Evolutionary conservation across 2,113 vertebrate genomes (phyloP).

Genomic region (Redunca redunca): DNA sequence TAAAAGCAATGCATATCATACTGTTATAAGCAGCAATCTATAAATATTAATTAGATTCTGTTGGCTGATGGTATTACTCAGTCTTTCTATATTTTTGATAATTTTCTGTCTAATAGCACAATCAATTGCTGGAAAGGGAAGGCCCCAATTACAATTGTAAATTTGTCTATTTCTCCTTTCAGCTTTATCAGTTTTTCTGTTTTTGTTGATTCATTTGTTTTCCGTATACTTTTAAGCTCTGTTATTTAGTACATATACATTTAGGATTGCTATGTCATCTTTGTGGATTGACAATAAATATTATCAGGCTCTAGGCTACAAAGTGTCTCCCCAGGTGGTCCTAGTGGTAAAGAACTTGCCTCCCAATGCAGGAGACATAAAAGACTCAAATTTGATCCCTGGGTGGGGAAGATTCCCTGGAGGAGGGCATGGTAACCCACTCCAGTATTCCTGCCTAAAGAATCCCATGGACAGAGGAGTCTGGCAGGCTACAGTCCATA

Average conservation of each 20-base stretch:
- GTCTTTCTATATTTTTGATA: neutral
- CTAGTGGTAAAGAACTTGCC: neutral
- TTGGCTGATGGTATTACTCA: neutral
- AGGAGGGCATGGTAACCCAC: neutral
- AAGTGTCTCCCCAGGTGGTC: neutral
- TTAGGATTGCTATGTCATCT: neutral
- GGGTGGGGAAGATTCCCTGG: neutral
- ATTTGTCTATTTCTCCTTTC: constrained; percentile 25
- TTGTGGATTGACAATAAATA: neutral
- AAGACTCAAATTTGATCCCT: neutral
- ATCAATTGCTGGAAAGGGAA: neutral
- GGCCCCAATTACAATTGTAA: neutral
- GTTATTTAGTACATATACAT: neutral
- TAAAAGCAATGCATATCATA: neutral
- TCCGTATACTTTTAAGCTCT: neutral
- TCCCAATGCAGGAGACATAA: neutral
- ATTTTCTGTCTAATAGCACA: neutral
- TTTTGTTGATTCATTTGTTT: neutral
- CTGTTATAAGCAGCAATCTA: neutral
- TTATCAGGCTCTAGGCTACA: neutral
- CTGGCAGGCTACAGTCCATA: neutral
- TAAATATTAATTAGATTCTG: neutral
- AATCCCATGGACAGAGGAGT: neutral
- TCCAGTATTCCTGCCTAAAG: neutral
- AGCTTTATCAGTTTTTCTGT: neutral